Evolutionary conservation across 2,797 vertebrate genomes (phyloP).

Genomic region (Anguilla megastoma): DNA sequence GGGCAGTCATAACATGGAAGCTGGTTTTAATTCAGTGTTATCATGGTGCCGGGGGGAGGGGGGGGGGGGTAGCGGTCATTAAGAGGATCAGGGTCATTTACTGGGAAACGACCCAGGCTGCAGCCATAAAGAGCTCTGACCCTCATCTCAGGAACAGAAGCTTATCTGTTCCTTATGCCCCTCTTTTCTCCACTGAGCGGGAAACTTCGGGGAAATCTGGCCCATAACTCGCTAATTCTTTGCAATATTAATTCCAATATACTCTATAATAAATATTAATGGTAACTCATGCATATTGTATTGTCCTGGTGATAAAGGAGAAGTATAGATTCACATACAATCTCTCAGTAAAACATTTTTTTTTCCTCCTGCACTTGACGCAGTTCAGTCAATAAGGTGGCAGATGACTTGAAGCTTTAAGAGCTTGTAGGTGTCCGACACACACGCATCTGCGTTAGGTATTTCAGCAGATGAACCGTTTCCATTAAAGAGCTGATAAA

Average conservation of each 20-base stretch:
- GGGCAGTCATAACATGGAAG: not conserved
- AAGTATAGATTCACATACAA: too few species aligned
- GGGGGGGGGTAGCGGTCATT: too few species aligned
- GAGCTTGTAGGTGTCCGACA: not conserved
- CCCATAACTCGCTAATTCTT: constrained; percentile 55
- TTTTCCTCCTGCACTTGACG: not conserved
- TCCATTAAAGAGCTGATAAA: not conserved
- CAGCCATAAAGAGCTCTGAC: too few species aligned
- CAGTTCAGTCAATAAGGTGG: not conserved
- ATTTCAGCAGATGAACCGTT: not conserved
- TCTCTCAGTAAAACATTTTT: too few species aligned
- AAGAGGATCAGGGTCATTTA: not conserved
- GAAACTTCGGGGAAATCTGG: constrained; percentile 61
- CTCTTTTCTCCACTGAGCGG: constrained; percentile 1
- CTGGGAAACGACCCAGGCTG: not conserved
- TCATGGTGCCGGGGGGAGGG: not conserved
- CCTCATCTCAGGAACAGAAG: too few species aligned
- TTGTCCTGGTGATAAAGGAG: constrained; percentile 54
- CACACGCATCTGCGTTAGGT: not conserved
- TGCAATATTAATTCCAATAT: not conserved
- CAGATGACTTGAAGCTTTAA: not conserved
- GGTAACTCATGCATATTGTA: not conserved
- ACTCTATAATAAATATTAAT: not conserved
- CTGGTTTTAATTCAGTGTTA: not conserved
- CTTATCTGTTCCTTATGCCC: not conserved